These are phyloP conservation scores for Drosophila sturtevanti DNA, from an alignment of 1,140 invertebrate genomes.

Conservation along the genomic window DNA sequence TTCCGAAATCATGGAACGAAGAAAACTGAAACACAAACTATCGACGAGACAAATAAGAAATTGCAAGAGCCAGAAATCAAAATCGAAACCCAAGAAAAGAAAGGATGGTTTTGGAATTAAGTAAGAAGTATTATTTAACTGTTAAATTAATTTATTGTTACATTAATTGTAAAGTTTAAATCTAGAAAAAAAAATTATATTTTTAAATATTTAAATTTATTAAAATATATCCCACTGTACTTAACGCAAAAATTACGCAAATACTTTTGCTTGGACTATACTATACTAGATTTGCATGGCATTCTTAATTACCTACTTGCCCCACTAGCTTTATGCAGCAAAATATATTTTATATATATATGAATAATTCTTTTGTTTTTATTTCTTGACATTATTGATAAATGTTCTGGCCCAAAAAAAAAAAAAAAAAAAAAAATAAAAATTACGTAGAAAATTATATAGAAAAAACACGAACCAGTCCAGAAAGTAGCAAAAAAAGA, in stretches of 20 bases:
- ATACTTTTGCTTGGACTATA: slow-evolving; percentile 5
- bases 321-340: slow-evolving; percentile 31
- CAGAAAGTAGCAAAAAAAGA: slow-evolving; percentile 19
- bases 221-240: slow-evolving; percentile 16
- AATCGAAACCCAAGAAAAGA: not conserved
- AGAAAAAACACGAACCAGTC: slow-evolving; percentile 61
- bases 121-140: no score
- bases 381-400: slow-evolving; percentile 74
- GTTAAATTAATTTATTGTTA: no score
- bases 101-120: not conserved
- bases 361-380: slow-evolving; percentile 31
- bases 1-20: not conserved
- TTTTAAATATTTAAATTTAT: no score
- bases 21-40: not conserved
- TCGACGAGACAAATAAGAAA: not conserved
- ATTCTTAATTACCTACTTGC: slow-evolving; percentile 36
- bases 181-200: not conserved
- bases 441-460: slow-evolving; percentile 61
- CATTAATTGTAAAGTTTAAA: not conserved
- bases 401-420: slow-evolving; percentile 49
- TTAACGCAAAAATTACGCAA: slow-evolving; percentile 25
- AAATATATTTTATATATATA: slow-evolving; percentile 51
- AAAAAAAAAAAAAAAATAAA: slow-evolving; percentile 27
- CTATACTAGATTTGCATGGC: slow-evolving; percentile 31
- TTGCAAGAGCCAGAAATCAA: not conserved